phyloP scores from a whole-genome alignment of 2,888 invertebrate species.

The Pristionchus fissidentatus region DNA sequence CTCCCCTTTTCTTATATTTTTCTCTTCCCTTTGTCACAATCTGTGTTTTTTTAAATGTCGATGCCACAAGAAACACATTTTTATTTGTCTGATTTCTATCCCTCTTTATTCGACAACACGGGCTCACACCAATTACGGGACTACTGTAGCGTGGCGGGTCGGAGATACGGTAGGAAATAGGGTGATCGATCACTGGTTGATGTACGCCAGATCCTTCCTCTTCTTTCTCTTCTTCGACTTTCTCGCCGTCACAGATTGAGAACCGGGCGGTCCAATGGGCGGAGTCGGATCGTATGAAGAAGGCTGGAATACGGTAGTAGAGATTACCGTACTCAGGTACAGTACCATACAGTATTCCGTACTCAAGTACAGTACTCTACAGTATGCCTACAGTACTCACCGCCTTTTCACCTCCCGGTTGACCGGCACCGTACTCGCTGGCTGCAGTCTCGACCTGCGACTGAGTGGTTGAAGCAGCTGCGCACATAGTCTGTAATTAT shows the following conservation, averaged over 20 bases:
- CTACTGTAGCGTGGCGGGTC: too few species aligned
- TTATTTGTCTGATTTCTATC: too few species aligned
- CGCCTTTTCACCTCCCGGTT: background rate
- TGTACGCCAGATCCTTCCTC: conserved; percentile 4
- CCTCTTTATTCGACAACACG: too few species aligned
- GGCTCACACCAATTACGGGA: too few species aligned
- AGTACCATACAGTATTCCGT: too few species aligned
- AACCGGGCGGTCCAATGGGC: background rate
- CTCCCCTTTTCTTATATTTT: too few species aligned
- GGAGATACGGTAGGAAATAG: too few species aligned
- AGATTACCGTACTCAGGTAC: background rate
- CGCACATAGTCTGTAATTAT: background rate
- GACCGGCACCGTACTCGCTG: background rate
- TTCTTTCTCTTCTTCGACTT: conserved; percentile 36
- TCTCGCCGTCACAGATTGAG: conserved; percentile 2
- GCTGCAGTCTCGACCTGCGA: background rate
- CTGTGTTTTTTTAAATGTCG: too few species aligned
- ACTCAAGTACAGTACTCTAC: background rate
- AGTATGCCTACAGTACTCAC: background rate
- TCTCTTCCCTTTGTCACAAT: too few species aligned
- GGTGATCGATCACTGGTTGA: too few species aligned
- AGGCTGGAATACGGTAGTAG: background rate
- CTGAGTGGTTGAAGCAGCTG: background rate
- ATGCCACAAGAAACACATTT: too few species aligned
- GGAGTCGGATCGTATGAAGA: background rate